These are phyloP conservation scores for Danio aesculapii DNA, from an alignment of 2,797 vertebrate genomes.

Conservation along the genomic window DNA sequence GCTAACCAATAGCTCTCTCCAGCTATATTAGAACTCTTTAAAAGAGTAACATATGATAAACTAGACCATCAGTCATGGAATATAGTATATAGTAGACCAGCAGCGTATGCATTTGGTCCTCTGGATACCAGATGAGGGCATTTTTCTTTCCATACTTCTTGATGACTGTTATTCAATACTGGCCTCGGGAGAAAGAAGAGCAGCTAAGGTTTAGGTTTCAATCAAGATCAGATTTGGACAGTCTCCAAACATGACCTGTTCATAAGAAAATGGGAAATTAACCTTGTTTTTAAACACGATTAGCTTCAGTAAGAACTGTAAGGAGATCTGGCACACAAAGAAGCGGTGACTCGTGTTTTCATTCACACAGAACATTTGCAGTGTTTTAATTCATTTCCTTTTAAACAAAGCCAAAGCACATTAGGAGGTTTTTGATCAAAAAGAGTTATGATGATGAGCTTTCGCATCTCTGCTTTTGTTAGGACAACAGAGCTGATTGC, in stretches of 20 bases:
- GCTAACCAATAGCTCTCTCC: not conserved
- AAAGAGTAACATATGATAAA: not conserved
- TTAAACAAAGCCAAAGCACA: slow-evolving; percentile 20
- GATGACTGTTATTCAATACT: slow-evolving; percentile 42
- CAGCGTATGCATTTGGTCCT: not conserved
- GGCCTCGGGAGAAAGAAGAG: slow-evolving; percentile 22
- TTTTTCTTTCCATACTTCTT: slow-evolving; percentile 36
- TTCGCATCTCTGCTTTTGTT: slow-evolving; percentile 21
- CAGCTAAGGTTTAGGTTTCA: slow-evolving; percentile 24
- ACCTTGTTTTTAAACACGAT: slow-evolving; percentile 45
- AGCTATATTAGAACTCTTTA: not conserved
- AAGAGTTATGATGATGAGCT: slow-evolving; percentile 5
- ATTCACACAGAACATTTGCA: slow-evolving; percentile 31
- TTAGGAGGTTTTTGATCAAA: slow-evolving; percentile 2
- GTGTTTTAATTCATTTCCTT: slow-evolving; percentile 8
- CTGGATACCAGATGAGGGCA: slow-evolving; percentile 48
- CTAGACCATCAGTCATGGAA: slow-evolving; percentile 6
- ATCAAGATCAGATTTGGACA: slow-evolving; percentile 23
- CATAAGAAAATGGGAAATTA: slow-evolving; percentile 32
- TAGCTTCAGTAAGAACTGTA: slow-evolving; percentile 19
- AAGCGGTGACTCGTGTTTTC: slow-evolving; percentile 14
- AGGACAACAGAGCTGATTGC: not conserved
- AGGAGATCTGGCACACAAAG: slow-evolving; percentile 15
- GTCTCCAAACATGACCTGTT: slow-evolving; percentile 20
- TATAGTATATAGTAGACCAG: slow-evolving; percentile 22